These are phyloP conservation scores for Corythornis cristatus DNA, from an alignment of 2,113 vertebrate genomes.

Conservation along the genomic window DNA sequence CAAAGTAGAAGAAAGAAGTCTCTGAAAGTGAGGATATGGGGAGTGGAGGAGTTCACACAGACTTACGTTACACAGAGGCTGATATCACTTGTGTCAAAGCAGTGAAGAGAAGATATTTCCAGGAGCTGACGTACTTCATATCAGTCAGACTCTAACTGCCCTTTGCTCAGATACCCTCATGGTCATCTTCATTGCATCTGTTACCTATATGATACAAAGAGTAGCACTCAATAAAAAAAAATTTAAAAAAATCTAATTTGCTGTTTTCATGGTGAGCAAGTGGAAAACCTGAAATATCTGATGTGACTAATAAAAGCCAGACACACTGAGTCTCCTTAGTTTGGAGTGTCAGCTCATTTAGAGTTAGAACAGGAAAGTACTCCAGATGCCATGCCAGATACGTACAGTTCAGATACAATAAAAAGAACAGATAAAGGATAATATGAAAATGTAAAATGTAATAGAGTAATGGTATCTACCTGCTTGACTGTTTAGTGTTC, in stretches of 20 bases:
- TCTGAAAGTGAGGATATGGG: neutral
- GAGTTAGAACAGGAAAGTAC: conserved; percentile 7
- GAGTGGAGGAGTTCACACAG: neutral
- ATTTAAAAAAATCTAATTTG: neutral
- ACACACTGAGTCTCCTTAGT: neutral
- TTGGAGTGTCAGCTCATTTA: neutral
- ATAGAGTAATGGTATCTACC: neutral
- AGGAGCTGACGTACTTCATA: neutral
- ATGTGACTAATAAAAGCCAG: conserved; percentile 36
- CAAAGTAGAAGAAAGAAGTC: neutral
- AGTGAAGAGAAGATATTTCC: neutral
- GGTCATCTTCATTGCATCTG: neutral
- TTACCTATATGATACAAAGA: neutral
- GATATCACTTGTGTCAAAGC: neutral
- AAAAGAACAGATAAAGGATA: neutral
- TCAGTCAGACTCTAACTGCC: neutral
- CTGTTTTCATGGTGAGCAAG: neutral
- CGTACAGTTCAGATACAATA: neutral
- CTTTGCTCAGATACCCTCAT: neutral
- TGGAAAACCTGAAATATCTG: conserved; percentile 17
- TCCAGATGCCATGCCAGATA: neutral
- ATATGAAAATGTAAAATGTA: neutral
- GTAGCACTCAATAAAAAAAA: neutral
- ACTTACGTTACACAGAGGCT: neutral
- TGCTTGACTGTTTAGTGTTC: neutral